phyloP scores from a whole-genome alignment of 64 coral and sea anemone species.

The Platygyra sinensis region DNA sequence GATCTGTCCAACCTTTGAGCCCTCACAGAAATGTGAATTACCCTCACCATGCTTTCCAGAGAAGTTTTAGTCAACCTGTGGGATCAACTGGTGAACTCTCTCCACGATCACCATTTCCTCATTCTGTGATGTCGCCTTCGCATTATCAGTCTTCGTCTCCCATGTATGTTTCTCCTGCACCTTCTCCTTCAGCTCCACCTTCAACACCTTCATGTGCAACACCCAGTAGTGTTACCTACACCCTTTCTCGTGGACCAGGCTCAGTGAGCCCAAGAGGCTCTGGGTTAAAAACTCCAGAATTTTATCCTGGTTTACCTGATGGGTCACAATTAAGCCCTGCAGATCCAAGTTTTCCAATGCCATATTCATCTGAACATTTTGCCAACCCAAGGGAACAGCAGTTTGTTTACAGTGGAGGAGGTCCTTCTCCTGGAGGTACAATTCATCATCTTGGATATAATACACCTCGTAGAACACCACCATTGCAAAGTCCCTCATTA shows the following conservation, averaged over 20 bases:
- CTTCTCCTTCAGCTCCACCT: constrained; percentile 71
- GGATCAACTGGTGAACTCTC: constrained; percentile 75
- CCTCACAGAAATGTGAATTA: constrained; percentile 71
- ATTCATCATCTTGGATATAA: constrained; percentile 90
- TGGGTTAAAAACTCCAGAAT: constrained; percentile 56
- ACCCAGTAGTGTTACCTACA: constrained; percentile 67
- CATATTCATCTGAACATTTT: constrained; percentile 28
- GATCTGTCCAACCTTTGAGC: constrained; percentile 70
- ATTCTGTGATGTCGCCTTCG: constrained; percentile 85
- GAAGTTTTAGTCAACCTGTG: constrained; percentile 62
- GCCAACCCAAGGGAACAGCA: constrained; percentile 24
- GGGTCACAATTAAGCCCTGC: constrained; percentile 72
- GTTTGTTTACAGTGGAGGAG: constrained; percentile 44
- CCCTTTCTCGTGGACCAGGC: constrained; percentile 76
- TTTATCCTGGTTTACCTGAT: constrained; percentile 74
- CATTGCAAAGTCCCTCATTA: constrained; percentile 67
- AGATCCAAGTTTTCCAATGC: constrained; percentile 24
- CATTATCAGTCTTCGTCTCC: constrained; percentile 80
- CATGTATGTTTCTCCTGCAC: constrained; percentile 65
- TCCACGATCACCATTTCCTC: constrained; percentile 69
- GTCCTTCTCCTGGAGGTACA: constrained; percentile 72
- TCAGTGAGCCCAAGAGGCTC: constrained; percentile 35
- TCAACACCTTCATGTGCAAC: constrained; percentile 88
- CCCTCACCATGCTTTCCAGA: constrained; percentile 49
- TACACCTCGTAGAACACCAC: constrained; percentile 58